These are phyloP conservation scores for Epizoanthus fatuus DNA, from an alignment of 92 coral and sea anemone species.

Conservation along the genomic window DNA sequence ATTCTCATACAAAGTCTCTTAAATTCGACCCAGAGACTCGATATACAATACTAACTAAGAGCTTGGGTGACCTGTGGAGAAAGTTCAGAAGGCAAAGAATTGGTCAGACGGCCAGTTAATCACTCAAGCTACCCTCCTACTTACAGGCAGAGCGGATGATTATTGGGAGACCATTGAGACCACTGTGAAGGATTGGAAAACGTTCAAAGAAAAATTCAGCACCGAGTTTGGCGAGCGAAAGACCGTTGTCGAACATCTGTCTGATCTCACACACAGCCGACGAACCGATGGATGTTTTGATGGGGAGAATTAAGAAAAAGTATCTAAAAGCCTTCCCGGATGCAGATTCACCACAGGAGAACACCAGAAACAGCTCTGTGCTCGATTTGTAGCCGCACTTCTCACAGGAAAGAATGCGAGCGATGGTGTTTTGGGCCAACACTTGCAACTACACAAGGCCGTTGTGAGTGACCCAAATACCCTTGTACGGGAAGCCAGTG, in stretches of 20 bases:
- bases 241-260: constrained; percentile 60
- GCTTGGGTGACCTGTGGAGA: neutral
- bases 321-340: constrained; percentile 35
- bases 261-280: constrained; percentile 44
- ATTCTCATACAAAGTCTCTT: too few relatives aligned
- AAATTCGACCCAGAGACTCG: too few relatives aligned
- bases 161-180: constrained; percentile 46
- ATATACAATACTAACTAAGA: too few relatives aligned
- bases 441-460: constrained; percentile 25
- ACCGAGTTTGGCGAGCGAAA: constrained; percentile 58
- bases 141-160: constrained; percentile 49
- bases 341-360: constrained; percentile 31
- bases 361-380: constrained; percentile 47
- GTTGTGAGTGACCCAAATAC: neutral
- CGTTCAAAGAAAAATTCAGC: constrained; percentile 44
- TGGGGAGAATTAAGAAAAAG: constrained; percentile 29
- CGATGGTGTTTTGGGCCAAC: neutral
- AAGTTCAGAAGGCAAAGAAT: constrained; percentile 44
- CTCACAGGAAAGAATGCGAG: constrained; percentile 27
- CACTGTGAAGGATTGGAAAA: constrained; percentile 36
- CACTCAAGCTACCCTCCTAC: constrained; percentile 50
- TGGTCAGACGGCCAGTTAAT: constrained; percentile 29
- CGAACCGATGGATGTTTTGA: constrained; percentile 44
- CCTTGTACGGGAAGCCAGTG: constrained; percentile 36
- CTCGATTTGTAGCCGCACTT: constrained; percentile 33